Base-by-base conservation (phyloP, 2,888 invertebrate genomes). In the Andrena minutula region DNA sequence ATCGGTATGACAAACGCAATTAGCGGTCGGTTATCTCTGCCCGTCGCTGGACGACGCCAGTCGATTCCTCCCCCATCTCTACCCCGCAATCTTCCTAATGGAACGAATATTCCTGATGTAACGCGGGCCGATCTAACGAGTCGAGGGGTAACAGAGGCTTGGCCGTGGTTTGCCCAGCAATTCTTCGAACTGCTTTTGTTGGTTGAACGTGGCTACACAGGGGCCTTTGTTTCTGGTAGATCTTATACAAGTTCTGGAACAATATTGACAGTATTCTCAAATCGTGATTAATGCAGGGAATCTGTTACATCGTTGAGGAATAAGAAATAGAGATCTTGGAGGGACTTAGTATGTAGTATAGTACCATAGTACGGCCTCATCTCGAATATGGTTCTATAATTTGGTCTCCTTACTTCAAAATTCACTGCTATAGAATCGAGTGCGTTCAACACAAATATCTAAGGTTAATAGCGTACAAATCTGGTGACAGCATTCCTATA, bases 1-100 rank as follows among this genome's bases (percentile, higher is more conserved):
- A 87, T 86, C 88, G 86, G 83, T 60, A 88, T 84, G 88, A 88
- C 88, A 87, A 87, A 85, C 79, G 85, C 80, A 88, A 88, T 88
- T 88, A 88, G 86, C 82, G 84, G 79, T 71, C 83, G 79, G 79
- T 75, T 86, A 82, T 79, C 76, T 60, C 68, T 73, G 76, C 47
- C 47, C 76, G 35, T 26, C 16, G 26, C 58, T 30, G 64, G 28
- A 56, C 35, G 41, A 26, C 53, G 47, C 68, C 71, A 64, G 74
- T 75, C 85, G 77, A 84, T 83, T 76, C 82, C 61, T 30, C 64
- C 83, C 68, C 23, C 68, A 51, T 28, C 49, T 60, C 41, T 58
- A 26, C 4, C 56, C 60, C 47, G 72, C 70, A 73, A 74, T 80
- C 76, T 79, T 83, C 83, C 71, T 83, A 86, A 79, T 84, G 69